phyloP scores from a whole-genome alignment of 1,140 invertebrate genomes.

The Drosophila elegans region DNA sequence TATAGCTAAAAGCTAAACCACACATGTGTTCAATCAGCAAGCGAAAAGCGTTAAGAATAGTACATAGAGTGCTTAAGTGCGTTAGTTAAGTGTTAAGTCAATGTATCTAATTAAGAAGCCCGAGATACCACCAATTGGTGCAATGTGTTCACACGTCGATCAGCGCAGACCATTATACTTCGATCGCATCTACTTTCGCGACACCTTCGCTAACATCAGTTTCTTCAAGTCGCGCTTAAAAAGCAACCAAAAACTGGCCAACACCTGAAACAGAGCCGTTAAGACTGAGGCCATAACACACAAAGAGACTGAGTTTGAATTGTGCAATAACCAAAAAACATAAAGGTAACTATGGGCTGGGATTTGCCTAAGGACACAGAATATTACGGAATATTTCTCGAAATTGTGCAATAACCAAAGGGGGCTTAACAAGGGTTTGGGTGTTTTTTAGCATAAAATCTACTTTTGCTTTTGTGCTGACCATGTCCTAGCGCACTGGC shows the following conservation, averaged over 20 bases:
- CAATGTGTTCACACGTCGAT: conserved; percentile 77
- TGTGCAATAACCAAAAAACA: conserved; percentile 34
- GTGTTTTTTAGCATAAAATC: conserved; percentile 32
- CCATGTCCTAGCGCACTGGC: conserved; percentile 62
- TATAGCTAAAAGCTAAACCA: conserved; percentile 14
- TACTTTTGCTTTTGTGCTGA: conserved; percentile 63
- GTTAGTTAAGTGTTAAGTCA: conserved; percentile 50
- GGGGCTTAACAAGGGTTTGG: conserved; percentile 6
- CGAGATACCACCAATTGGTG: conserved; percentile 42
- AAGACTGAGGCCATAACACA: conserved; percentile 58
- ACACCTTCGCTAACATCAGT: conserved; percentile 81
- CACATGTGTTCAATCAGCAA: conserved; percentile 47
- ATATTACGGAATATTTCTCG: not conserved
- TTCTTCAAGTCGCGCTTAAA: conserved; percentile 84
- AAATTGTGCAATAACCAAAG: conserved; percentile 26
- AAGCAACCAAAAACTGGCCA: conserved; percentile 54
- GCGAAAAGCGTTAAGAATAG: conserved; percentile 17
- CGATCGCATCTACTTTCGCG: conserved; percentile 81
- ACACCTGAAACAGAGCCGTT: conserved; percentile 61
- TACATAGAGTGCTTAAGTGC: conserved; percentile 43
- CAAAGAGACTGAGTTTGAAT: conserved; percentile 36
- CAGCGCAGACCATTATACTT: conserved; percentile 66
- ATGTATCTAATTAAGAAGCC: conserved; percentile 46
- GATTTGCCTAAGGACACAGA: no score
- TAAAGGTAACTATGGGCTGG: conserved; percentile 25